A percentile compares a stretch with the other conserved stretches of the same genome.
Evolutionary conservation across 2,888 invertebrate species (phyloP).

Genomic region (Hirtodrosophila cameraria): DNA sequence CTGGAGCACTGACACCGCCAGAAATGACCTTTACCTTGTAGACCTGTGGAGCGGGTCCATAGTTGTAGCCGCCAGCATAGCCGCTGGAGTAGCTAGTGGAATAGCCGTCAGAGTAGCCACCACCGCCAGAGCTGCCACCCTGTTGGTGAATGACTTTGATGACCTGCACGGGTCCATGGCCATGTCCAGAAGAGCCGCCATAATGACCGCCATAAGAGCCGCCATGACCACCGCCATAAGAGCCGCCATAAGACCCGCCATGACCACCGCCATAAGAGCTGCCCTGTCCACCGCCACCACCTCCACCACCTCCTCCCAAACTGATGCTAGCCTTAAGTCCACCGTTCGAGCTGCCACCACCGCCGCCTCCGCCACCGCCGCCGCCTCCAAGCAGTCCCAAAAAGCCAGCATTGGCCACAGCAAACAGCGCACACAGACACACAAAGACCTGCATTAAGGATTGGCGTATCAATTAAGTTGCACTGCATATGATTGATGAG

Average conservation of each 20-base stretch:
- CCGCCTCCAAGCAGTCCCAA: conserved; percentile 64
- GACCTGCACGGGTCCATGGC: conserved; percentile 55
- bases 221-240: conserved; percentile 34
- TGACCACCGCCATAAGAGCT: conserved; percentile 21
- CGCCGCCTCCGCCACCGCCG: conserved; percentile 46
- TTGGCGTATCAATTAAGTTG: not conserved
- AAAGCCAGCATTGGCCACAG: conserved; percentile 75
- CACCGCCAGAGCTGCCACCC: conserved; percentile 43
- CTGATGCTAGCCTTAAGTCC: conserved; percentile 46
- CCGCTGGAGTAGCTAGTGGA: conserved; percentile 25
- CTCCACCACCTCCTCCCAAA: conserved; percentile 48
- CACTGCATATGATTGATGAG: not conserved
- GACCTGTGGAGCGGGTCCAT: conserved; percentile 62
- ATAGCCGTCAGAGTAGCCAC: conserved; percentile 36
- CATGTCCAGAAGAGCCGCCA: conserved; percentile 22
- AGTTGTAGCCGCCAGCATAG: conserved; percentile 62
- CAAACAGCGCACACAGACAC: conserved; percentile 71
- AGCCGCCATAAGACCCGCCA: conserved; percentile 39
- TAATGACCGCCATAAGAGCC: conserved; percentile 5
- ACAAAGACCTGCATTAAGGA: conserved; percentile 66
- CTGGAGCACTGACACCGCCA: conserved; percentile 39
- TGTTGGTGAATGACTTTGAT: conserved; percentile 64
- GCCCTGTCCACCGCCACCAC: conserved; percentile 45
- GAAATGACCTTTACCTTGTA: conserved; percentile 74
- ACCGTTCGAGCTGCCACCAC: conserved; percentile 31